Evolutionary conservation across 2,888 invertebrate genomes (phyloP).

Genomic region (Morpho helenor): DNA sequence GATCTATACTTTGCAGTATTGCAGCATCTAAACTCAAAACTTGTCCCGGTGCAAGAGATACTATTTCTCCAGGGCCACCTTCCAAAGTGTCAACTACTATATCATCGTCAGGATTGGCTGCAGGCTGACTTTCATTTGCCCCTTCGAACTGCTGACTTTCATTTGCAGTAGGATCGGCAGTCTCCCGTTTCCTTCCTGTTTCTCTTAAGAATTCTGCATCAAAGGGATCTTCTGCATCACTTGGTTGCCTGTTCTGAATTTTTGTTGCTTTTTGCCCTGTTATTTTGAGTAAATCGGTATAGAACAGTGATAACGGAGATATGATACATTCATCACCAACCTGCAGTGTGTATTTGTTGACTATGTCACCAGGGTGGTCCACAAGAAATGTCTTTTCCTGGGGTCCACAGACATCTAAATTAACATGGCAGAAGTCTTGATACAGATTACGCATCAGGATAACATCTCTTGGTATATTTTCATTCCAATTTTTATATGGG

Average conservation of each 20-base stretch:
- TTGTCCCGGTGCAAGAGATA: constrained; percentile 86
- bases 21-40: constrained; percentile 94
- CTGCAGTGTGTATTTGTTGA: constrained; percentile 86
- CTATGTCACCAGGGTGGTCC: constrained; percentile 83
- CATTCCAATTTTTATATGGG: constrained; percentile 90
- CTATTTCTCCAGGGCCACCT: constrained; percentile 80
- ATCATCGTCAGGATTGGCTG: constrained; percentile 82
- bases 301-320: constrained; percentile 92
- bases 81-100: constrained; percentile 84
- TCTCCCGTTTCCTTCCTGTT: constrained; percentile 83
- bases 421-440: constrained; percentile 94
- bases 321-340: constrained; percentile 96
- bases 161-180: constrained; percentile 59
- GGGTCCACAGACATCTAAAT: constrained; percentile 93
- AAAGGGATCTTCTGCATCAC: constrained; percentile 95
- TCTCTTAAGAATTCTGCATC: constrained; percentile 95
- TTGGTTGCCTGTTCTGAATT: constrained; percentile 84
- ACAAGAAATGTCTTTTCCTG: constrained; percentile 89
- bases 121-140: constrained; percentile 69
- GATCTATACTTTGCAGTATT: constrained; percentile 93
- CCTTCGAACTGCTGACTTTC: constrained; percentile 72
- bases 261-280: constrained; percentile 87
- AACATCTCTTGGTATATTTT: constrained; percentile 86
- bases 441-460: constrained; percentile 90
- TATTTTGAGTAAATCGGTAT: constrained; percentile 91